Evolutionary conservation across 2,113 vertebrate species (phyloP).

Genomic region (Oenanthe oenanthe): DNA sequence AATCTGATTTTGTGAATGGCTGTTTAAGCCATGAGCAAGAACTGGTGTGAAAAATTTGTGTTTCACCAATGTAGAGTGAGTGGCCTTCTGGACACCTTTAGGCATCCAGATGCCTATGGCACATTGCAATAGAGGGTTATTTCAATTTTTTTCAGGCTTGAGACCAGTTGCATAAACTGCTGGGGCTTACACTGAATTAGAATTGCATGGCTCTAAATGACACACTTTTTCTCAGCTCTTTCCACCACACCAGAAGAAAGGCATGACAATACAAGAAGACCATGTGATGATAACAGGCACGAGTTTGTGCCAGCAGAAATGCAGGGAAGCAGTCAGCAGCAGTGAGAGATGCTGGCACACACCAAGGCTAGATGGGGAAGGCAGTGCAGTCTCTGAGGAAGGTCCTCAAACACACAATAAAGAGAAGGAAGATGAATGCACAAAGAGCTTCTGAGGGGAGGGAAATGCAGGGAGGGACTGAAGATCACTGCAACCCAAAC

Average conservation of each 20-base stretch:
- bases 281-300: background rate
- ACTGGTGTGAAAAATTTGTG: background rate
- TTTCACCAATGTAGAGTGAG: background rate
- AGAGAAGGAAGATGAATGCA: background rate
- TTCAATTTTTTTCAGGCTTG: background rate
- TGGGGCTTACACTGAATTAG: background rate
- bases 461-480: background rate
- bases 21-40: background rate
- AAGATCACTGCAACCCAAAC: background rate
- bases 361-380: background rate
- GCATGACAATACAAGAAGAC: background rate
- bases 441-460: background rate
- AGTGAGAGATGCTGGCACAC: background rate
- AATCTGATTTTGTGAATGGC: background rate
- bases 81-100: rapidly evolving
- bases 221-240: background rate
- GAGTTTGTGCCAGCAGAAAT: background rate
- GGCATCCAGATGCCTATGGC: background rate
- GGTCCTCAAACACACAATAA: background rate
- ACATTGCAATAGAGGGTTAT: background rate
- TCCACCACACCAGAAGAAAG: background rate
- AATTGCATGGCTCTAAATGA: background rate
- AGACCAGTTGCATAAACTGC: background rate
- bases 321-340: background rate
- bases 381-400: background rate